phyloP scores from a whole-genome alignment of 2,797 vertebrate species.

The Amblyopsis hoosieri region DNA sequence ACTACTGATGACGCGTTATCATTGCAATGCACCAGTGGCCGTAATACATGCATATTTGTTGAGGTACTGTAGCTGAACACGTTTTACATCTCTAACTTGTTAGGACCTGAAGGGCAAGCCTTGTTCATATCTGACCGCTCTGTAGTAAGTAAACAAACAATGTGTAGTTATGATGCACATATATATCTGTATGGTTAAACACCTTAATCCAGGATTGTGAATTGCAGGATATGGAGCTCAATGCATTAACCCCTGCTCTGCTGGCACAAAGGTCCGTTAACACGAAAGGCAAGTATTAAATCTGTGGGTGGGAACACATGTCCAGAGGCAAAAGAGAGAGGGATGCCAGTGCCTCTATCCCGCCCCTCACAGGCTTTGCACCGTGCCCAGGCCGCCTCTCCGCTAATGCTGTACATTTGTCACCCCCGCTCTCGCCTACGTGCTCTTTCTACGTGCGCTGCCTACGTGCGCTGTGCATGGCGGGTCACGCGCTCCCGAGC shows the following conservation, averaged over 20 bases:
- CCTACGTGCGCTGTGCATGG: slow-evolving; percentile 27
- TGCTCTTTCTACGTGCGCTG: slow-evolving; percentile 24
- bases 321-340: slow-evolving; percentile 51
- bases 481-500: slow-evolving; percentile 59
- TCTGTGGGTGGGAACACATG: slow-evolving; percentile 68
- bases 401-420: slow-evolving; percentile 65
- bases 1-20: neutral
- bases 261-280: slow-evolving; percentile 47
- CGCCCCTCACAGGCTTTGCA: slow-evolving; percentile 53
- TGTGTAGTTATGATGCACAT: slow-evolving; percentile 14
- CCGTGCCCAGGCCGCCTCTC: slow-evolving; percentile 61
- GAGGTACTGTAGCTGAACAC: no score
- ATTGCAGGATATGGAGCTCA: slow-evolving; percentile 41
- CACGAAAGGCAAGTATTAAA: slow-evolving; percentile 71
- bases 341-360: slow-evolving; percentile 53
- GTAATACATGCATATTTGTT: neutral
- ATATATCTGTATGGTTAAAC: slow-evolving; percentile 27
- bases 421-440: slow-evolving; percentile 53
- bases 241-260: slow-evolving; percentile 65
- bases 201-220: slow-evolving; percentile 43
- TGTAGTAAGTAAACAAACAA: neutral
- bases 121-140: neutral
- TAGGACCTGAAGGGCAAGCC: neutral
- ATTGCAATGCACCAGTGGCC: slow-evolving; percentile 1
- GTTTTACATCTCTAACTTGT: neutral